Evolutionary conservation across 2,113 vertebrate species (phyloP).

Genomic region (Terrapene triunguis): DNA sequence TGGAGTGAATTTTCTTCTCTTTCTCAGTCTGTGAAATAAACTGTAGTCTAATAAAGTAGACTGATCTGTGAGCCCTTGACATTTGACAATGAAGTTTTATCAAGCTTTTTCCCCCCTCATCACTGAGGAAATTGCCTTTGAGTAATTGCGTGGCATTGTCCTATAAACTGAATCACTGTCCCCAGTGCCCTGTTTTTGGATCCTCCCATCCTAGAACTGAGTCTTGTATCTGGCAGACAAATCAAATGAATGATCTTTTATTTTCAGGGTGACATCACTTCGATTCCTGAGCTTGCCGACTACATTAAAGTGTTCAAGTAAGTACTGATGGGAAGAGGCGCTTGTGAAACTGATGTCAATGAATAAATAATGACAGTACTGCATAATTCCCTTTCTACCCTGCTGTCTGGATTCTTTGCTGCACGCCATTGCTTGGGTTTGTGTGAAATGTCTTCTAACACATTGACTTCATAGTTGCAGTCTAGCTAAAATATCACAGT

Average conservation of each 20-base stretch:
- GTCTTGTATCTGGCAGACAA: neutral
- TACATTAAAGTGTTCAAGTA: constrained; percentile 99
- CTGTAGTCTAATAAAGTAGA: neutral
- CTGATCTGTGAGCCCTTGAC: accelerated
- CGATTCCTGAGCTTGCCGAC: constrained; percentile 97
- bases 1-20: neutral
- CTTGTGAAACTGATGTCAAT: constrained; percentile 16
- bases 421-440: accelerated
- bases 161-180: neutral
- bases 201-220: neutral
- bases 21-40: neutral
- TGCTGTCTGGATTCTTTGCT: neutral
- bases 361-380: constrained; percentile 34
- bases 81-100: neutral
- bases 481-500: neutral
- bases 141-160: neutral
- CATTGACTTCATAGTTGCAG: accelerated
- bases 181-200: neutral
- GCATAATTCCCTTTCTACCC: neutral
- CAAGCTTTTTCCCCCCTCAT: neutral
- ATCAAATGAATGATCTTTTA: neutral
- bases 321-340: constrained; percentile 79
- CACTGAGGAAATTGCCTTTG: neutral
- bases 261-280: constrained; percentile 97
- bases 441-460: neutral